A percentile compares a stretch with the other conserved stretches of the same genome.
Evolutionary conservation across 2,888 invertebrate species (phyloP).

Genomic region (Drosophila lacicola): DNA sequence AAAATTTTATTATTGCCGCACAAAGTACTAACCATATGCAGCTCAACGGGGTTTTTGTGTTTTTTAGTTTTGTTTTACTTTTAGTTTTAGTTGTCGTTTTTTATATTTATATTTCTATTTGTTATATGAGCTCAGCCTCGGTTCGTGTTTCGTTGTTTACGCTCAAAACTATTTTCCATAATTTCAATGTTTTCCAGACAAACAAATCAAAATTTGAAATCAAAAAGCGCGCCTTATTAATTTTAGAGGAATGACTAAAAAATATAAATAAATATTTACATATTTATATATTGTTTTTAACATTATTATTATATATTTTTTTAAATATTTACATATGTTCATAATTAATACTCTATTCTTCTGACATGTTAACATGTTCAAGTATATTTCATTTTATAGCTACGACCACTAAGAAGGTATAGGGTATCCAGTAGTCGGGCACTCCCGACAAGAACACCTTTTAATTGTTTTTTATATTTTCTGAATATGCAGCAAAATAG

Average conservation of each 20-base stretch:
- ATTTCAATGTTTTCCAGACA: constrained; percentile 66
- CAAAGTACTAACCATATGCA: constrained; percentile 33
- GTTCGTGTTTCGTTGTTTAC: constrained; percentile 10
- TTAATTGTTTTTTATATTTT: too few relatives aligned
- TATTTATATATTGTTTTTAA: background rate
- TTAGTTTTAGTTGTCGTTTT: constrained; percentile 1
- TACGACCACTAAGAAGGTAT: too few relatives aligned
- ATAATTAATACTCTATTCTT: too few relatives aligned
- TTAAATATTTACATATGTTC: too few relatives aligned
- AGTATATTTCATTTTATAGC: too few relatives aligned
- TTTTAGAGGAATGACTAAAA: background rate
- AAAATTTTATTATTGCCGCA: constrained; percentile 65
- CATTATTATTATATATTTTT: too few relatives aligned
- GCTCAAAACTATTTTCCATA: constrained; percentile 47
- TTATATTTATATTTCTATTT: constrained; percentile 22
- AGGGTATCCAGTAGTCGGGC: too few relatives aligned
- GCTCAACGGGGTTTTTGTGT: constrained; percentile 18
- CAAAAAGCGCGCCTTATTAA: constrained; percentile 13
- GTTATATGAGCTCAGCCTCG: constrained; percentile 19
- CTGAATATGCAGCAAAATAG: too few relatives aligned
- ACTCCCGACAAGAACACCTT: too few relatives aligned
- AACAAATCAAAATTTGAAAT: constrained; percentile 18
- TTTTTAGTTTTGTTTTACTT: constrained; percentile 16
- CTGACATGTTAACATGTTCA: too few relatives aligned
- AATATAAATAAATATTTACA: background rate